Evolutionary conservation across 1,140 invertebrate genomes (phyloP).

Genomic region (Ceratoteleas bidentatus): DNA sequence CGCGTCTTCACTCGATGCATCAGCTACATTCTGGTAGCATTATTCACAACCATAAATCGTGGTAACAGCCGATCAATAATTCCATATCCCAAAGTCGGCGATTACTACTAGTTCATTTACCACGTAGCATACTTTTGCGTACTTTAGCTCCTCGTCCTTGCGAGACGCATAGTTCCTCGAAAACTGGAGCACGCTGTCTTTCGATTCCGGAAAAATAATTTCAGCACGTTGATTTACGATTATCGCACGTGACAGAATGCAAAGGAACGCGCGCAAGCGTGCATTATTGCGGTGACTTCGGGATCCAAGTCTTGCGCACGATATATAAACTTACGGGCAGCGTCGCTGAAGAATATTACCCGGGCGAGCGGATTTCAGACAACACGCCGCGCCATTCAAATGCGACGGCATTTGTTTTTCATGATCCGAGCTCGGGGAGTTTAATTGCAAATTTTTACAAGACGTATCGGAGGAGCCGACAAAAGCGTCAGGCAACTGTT

Average conservation of each 20-base stretch:
- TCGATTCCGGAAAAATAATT: conserved; percentile 66
- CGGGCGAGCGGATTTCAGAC: conserved; percentile 19
- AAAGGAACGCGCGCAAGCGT: conserved; percentile 45
- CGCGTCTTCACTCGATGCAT: conserved; percentile 62
- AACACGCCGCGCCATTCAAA: conserved; percentile 14
- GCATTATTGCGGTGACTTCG: conserved; percentile 52
- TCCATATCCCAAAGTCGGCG: conserved; percentile 71
- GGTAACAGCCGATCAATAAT: conserved; percentile 75
- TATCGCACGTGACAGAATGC: conserved; percentile 64
- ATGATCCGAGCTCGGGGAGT: conserved; percentile 7
- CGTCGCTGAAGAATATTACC: conserved; percentile 25
- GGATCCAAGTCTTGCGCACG: conserved; percentile 32
- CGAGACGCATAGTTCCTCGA: conserved; percentile 39
- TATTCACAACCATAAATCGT: conserved; percentile 74
- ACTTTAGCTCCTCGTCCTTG: conserved; percentile 54
- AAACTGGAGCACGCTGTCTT: conserved; percentile 53
- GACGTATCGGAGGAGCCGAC: conserved; percentile 1
- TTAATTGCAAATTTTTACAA: conserved; percentile 38
- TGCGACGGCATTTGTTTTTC: conserved; percentile 27
- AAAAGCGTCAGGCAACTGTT: conserved; percentile 1
- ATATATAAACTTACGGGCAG: conserved; percentile 33
- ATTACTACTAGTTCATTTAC: conserved; percentile 67
- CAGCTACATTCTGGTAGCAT: conserved; percentile 75
- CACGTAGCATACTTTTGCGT: conserved; percentile 51
- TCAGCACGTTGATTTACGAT: conserved; percentile 66